These are phyloP conservation scores for Caenorhabditis remanei DNA, from an alignment of 1,140 invertebrate species.

Conservation along the genomic window DNA sequence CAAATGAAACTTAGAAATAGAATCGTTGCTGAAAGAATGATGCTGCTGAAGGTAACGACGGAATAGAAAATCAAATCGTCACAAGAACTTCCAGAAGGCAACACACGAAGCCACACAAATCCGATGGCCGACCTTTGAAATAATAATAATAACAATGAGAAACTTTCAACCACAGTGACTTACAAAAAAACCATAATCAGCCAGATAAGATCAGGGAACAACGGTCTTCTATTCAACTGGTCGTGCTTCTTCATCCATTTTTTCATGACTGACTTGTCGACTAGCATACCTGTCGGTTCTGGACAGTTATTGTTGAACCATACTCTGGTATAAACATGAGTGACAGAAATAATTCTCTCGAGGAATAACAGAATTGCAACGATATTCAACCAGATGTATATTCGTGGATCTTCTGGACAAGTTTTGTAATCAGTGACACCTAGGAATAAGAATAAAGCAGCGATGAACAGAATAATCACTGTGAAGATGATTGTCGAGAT, in stretches of 20 bases:
- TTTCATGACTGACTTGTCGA: neutral
- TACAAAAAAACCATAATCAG: neutral
- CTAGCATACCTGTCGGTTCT: neutral
- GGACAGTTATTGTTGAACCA: neutral
- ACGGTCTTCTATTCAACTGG: neutral
- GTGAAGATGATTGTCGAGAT: neutral
- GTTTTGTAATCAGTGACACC: conserved; percentile 16
- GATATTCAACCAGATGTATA: neutral
- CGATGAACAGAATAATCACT: neutral
- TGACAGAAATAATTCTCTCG: neutral
- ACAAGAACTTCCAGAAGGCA: neutral
- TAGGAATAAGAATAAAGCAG: neutral
- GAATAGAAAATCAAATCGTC: conserved; percentile 5
- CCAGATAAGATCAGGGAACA: neutral
- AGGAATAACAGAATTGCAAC: neutral
- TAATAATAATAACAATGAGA: no score
- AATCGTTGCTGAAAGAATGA: no score
- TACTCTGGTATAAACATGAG: neutral
- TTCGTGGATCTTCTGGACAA: neutral
- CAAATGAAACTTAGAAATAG: neutral
- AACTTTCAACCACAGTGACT: neutral
- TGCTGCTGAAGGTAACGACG: no score
- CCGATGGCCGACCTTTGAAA: neutral
- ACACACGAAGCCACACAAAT: neutral
- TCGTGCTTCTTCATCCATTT: neutral